Base-by-base conservation (phyloP, 1,140 invertebrate species). In the Dendrolimus punctatus region DNA sequence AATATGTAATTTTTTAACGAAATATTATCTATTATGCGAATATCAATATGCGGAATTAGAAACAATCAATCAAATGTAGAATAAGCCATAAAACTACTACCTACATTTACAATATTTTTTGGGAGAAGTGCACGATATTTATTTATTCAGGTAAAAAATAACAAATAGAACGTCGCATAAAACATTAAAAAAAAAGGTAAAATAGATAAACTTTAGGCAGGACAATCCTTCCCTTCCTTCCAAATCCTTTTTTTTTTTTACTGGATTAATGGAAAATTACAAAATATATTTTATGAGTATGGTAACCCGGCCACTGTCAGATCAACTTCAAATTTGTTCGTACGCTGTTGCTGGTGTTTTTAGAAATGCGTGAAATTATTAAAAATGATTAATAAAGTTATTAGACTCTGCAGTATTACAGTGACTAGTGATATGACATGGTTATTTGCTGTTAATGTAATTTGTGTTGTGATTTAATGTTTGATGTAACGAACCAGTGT, bases 401-500 rank as follows among this genome's bases (percentile, higher is more conserved):
- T 76, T 73, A 72, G 64, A 80, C 68, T 71, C 59, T 68, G 57
- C 67, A 68, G 68, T 68, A 56, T 51, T 67, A 63, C 62, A 66
- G 71, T 77, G 70, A 62, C 56, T 43, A 70, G 68, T 79, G 68
- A 60, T 65, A 62, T 49, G 65, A 63, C 68, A 66, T 65, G 65
- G 68, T 59, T 74, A 55, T 57, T 46, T 47, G 53, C 66, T 60
- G 53, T 45, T 68, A 67, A 53, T 67, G 73, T 72, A 69, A 67
- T 74, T 79, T 62, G 69, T 80, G 75, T 80, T 71, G 71, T 76
- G 75, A 64, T 57, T 70, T 63, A 53, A 66, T 80, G 79, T 78
- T 81, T 86, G 75, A 81, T 83, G 72, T 83, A 83, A 78, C 76
- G 74, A 82, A 77, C 76, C 67, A 76, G 77, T 82, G 76, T 76